These are phyloP conservation scores for Actenoides hombroni DNA, from an alignment of 2,113 vertebrate genomes.

Conservation along the genomic window DNA sequence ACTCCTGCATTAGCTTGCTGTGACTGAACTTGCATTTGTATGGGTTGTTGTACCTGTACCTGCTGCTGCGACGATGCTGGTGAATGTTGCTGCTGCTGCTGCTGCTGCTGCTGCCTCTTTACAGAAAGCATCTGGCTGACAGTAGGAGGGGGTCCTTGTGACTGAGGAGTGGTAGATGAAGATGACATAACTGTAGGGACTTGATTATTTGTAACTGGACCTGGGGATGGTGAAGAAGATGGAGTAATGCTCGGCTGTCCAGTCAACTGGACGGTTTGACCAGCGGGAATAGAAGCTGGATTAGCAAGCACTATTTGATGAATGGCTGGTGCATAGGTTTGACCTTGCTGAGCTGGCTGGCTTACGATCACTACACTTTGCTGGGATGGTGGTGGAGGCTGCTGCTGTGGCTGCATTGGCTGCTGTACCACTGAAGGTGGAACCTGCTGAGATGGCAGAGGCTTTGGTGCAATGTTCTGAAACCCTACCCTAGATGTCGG, in stretches of 20 bases:
- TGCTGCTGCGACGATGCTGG: conserved; percentile 78
- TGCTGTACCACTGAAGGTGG: conserved; percentile 76
- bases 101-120: conserved; percentile 88
- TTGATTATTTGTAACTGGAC: conserved; percentile 76
- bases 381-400: conserved; percentile 78
- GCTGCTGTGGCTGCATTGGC: conserved; percentile 75
- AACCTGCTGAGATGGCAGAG: conserved; percentile 85
- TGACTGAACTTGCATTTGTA: conserved; percentile 81
- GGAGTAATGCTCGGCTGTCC: conserved; percentile 86
- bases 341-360: conserved; percentile 88
- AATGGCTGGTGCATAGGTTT: conserved; percentile 90
- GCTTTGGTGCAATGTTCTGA: conserved; percentile 97
- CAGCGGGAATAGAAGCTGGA: conserved; percentile 83
- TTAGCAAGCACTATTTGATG: conserved; percentile 97
- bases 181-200: conserved; percentile 79
- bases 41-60: conserved; percentile 77
- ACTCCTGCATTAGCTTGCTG: conserved; percentile 77
- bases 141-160: conserved; percentile 86
- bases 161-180: conserved; percentile 78
- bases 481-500: conserved; percentile 90
- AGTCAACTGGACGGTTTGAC: conserved; percentile 88
- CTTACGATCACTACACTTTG: conserved; percentile 95
- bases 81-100: conserved; percentile 72
- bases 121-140: conserved; percentile 93
- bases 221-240: conserved; percentile 80